These are phyloP conservation scores for Agrotis segetum DNA, from an alignment of 2,888 invertebrate species.

Conservation along the genomic window DNA sequence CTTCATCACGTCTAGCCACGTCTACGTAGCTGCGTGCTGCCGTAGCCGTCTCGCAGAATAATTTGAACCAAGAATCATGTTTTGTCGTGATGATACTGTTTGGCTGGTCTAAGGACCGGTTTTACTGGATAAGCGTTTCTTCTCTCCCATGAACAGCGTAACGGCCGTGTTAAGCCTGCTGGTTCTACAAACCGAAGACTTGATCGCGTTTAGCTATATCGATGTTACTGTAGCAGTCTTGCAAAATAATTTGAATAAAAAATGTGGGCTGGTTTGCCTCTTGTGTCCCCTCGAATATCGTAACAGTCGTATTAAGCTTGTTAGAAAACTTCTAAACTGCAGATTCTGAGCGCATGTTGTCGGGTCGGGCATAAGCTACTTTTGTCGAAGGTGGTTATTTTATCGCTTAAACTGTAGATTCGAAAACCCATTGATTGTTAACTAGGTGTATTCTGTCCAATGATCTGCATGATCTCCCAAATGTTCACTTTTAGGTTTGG, in stretches of 20 bases:
- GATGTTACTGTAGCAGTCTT: no score
- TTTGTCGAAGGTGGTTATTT: neutral
- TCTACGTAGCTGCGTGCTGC: neutral
- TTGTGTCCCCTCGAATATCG: neutral
- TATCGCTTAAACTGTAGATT: neutral
- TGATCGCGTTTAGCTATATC: no score
- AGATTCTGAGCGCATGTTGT: neutral
- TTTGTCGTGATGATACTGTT: neutral
- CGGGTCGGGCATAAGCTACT: neutral
- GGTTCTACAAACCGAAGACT: neutral
- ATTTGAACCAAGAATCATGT: neutral
- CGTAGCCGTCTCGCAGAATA: neutral
- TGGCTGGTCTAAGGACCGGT: neutral
- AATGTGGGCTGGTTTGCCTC: no score
- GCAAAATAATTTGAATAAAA: no score
- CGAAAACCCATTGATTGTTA: neutral
- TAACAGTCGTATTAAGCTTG: neutral
- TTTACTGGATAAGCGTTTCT: no score
- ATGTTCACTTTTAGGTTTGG: neutral
- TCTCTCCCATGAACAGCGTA: neutral
- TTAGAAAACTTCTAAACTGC: neutral
- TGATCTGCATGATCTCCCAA: slow-evolving; percentile 38
- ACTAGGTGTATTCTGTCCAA: slow-evolving; percentile 40
- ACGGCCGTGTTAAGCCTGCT: neutral
- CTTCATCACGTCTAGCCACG: neutral